Evolutionary conservation across 1,140 invertebrate genomes (phyloP).

Genomic region (Lordiphosa mommai): DNA sequence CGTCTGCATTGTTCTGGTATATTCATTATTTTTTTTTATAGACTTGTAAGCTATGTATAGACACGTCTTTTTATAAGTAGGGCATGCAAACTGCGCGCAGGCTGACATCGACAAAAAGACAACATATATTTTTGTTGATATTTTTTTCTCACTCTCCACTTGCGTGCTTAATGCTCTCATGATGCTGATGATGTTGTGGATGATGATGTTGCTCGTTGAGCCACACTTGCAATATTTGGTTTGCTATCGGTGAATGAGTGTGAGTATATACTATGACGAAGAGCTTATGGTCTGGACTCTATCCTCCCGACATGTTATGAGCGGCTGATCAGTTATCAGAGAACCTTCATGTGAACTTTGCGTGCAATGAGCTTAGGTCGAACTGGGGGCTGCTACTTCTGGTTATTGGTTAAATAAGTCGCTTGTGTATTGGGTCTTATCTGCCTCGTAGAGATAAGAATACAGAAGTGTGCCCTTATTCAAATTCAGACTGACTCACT

Average conservation of each 20-base stretch:
- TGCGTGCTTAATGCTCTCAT: slow-evolving; percentile 49
- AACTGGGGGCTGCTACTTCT: not conserved
- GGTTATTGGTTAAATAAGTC: not conserved
- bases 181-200: slow-evolving; percentile 4
- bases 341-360: slow-evolving; percentile 25
- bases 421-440: slow-evolving; percentile 18
- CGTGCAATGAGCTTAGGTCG: slow-evolving; percentile 14
- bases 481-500: slow-evolving; percentile 19
- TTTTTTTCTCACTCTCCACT: slow-evolving; percentile 50
- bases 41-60: slow-evolving; percentile 42
- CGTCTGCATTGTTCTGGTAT: slow-evolving; percentile 24
- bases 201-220: slow-evolving; percentile 7
- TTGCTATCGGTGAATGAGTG: not conserved
- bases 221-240: slow-evolving; percentile 9
- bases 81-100: slow-evolving; percentile 56
- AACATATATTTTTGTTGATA: slow-evolving; percentile 54
- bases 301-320: slow-evolving; percentile 44
- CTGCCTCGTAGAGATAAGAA: slow-evolving; percentile 13
- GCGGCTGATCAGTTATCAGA: slow-evolving; percentile 34
- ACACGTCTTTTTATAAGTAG: slow-evolving; percentile 37
- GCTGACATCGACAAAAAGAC: slow-evolving; percentile 30
- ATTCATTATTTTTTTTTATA: slow-evolving; percentile 22
- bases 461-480: slow-evolving; percentile 27
- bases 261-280: slow-evolving; percentile 24
- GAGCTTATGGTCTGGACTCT: slow-evolving; percentile 44